Evolutionary conservation across 2,797 vertebrate genomes (phyloP), one percentile per base, ranked within the genome.

Genomic region (Stomatorhinus walkeri): DNA sequence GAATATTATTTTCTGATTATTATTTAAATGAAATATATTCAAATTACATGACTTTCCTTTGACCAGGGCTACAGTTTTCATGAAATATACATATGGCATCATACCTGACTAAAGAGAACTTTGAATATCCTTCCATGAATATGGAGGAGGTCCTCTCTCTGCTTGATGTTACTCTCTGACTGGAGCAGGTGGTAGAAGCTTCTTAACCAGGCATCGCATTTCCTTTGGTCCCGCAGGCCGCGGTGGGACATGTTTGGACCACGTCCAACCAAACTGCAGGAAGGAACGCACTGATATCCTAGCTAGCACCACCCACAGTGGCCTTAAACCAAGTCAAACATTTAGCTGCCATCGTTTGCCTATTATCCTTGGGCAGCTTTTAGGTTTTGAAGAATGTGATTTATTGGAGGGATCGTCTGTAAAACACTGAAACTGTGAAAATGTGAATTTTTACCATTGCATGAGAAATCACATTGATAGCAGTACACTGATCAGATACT

Each of bases 21-120:
- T 46, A 84, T 84, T 46, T 84, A 49, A 84, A 84, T 84, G 22
- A 46, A 84, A 46, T n/a, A 84, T 46, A 84, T 84, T 46, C 22
- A 83, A 83, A 83, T 83, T 48, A 43, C 32, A 79, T 5, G 43
- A 49, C 46, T 84, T 84, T 14, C 40, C 40, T 84, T 84, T 49
- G 43, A 10, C 79, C 43, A 84, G 32, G 12, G 32, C 14, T 76
- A 76, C 32, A 76, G 19, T 76, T 76, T 76, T 76, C 28, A 76
- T 76, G 68, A 76, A 76, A 76, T 40, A 76, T 76, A 40, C 68
- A 76, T 76, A 76, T 19, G 4, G 32, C 68, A 76, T 76, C 32
- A 4, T 76, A 76, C 68, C 68, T 40, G 68, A 76, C 32, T 76
- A 40, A 32, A 76, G 68, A 76, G 10, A 36, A 36, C 28, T 40